Conservation (phyloP, 2,888 invertebrate species). For the Phytoseiulus persimilis region DNA sequence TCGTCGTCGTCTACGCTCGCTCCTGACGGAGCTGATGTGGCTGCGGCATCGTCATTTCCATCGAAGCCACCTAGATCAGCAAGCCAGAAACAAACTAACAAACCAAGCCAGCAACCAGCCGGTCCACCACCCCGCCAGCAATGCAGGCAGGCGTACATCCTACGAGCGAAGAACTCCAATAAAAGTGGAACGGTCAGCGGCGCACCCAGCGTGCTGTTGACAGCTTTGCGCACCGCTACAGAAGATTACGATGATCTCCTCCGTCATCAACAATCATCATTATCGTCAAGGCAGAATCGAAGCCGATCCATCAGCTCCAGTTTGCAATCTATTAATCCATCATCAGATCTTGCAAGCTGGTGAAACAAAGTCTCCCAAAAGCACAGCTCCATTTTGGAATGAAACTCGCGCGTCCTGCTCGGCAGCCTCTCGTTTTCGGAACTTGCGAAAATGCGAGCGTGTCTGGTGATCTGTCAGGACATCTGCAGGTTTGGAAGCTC, state of each 20-base stretch:
- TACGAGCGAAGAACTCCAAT: neutral
- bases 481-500: neutral
- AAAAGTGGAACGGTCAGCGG: neutral
- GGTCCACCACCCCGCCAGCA: neutral
- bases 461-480: neutral
- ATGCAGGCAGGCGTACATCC: neutral
- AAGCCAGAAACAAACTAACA: slow-evolving; percentile 5
- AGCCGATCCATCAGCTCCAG: neutral
- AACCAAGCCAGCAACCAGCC: neutral
- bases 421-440: neutral
- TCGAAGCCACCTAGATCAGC: neutral
- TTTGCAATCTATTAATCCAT: neutral
- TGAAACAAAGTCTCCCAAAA: neutral
- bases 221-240: neutral
- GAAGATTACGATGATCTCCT: neutral
- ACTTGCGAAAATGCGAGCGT: neutral
- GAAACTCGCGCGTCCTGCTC: neutral
- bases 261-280: neutral
- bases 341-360: neutral
- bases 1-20: neutral
- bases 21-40: neutral
- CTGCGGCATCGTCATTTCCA: neutral
- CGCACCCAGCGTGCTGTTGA: neutral
- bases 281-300: neutral
- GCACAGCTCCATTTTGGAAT: neutral